Conservation (phyloP, 2,888 invertebrate species). For the Stenoptilia bipunctidactyla region DNA sequence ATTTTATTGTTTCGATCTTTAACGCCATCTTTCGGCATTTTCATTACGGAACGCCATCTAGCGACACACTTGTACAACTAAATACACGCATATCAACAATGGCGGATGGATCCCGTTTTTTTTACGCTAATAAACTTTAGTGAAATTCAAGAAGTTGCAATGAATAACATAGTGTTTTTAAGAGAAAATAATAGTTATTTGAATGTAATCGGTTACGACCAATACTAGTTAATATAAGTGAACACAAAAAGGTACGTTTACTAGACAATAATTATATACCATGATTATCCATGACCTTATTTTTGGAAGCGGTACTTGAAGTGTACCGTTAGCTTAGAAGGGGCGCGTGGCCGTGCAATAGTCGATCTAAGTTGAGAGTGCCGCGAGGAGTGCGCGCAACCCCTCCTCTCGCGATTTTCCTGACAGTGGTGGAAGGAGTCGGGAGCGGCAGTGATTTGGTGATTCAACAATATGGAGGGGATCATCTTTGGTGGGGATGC, state of each 20-base stretch:
- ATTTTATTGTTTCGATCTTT: too few relatives aligned
- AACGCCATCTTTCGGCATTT: too few relatives aligned
- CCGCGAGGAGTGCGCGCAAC: constrained; percentile 52
- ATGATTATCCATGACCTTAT: constrained; percentile 63
- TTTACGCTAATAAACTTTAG: constrained; percentile 42
- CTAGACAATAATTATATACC: constrained; percentile 16
- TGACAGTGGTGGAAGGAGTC: constrained; percentile 62
- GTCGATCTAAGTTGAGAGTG: constrained; percentile 33
- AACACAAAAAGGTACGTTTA: constrained; percentile 29
- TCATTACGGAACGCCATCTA: too few relatives aligned
- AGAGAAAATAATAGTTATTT: background rate
- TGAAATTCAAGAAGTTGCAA: constrained; percentile 14
- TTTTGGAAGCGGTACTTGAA: constrained; percentile 54
- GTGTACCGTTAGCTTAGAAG: constrained; percentile 57
- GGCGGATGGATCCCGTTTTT: constrained; percentile 55
- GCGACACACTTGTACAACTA: too few relatives aligned
- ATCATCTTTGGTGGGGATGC: constrained; percentile 70
- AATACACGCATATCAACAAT: constrained; percentile 18
- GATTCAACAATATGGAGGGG: constrained; percentile 54
- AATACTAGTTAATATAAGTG: background rate
- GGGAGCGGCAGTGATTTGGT: constrained; percentile 69
- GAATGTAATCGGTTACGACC: background rate
- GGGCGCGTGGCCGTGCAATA: constrained; percentile 53
- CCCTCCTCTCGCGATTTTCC: constrained; percentile 64
- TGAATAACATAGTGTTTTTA: background rate